Base-by-base conservation (phyloP, 2,888 invertebrate genomes). In the Andrena chrysosceles region DNA sequence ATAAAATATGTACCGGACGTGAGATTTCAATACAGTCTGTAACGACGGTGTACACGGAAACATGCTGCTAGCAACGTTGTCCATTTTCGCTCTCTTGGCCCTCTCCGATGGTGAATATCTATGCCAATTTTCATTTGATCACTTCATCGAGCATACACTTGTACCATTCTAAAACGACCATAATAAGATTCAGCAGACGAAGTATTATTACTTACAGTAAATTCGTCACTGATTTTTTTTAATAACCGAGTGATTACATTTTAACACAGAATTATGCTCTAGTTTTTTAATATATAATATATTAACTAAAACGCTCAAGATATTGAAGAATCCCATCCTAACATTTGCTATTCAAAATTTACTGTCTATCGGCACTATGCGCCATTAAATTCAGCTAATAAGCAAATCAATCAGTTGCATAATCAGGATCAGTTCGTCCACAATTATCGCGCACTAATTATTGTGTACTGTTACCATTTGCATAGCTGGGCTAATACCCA, bases 71-170 rank as follows among this genome's bases (percentile, higher is more conserved):
- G 64, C 68, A 70, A 48, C 70, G 4, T 63, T 85, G n/a, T 49
- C 66, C 2, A 16, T 86, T 5, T 35, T 86, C 16, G 35, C 77
- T 5, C 52, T 87, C 20, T 13, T 86, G 6, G 56, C 82, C 4
- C 35, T 83, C 16, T 79, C 69, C 16, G 72, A 76, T 10, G 86
- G 86, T 87, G 13, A 85, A 77, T 71, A 48, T 16, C 60, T 13
- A 52, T 42, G 42, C 1, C 8, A 29, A 54, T 26, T 42, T 16
- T 63, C 42, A 13, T 20, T 26, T 16, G 6, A 20, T 6, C 20
- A 3, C 8, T 54, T 8, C 4, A 7, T 13, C 31, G 10, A 35
- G 1, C 6, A 1, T 16, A 29, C 10, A 4, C 2, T 20, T n/a
- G 2, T 2, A 7, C 0, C 29, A 10, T 20, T 31, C 26, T 10